phyloP scores from a whole-genome alignment of 2,113 vertebrate species.

The Tychaedon coryphoeus region DNA sequence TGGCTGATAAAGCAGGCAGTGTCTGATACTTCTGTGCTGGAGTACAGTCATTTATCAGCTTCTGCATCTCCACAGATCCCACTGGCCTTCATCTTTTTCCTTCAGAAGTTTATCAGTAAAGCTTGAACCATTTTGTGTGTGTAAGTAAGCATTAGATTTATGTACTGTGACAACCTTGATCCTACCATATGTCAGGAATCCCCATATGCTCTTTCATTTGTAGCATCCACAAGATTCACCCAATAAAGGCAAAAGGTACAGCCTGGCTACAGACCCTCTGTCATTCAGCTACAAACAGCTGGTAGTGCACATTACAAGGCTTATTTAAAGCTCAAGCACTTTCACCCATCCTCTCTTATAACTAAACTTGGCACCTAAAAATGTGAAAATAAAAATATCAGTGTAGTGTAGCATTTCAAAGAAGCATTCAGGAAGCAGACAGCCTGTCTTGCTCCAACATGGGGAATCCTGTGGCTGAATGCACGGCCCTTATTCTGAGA shows the following conservation, averaged over 20 bases:
- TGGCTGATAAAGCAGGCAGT: not conserved
- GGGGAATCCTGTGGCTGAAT: not conserved
- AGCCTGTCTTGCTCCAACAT: not conserved
- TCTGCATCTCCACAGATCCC: not conserved
- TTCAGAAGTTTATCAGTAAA: not conserved
- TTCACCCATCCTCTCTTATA: slow-evolving; percentile 13
- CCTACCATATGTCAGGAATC: not conserved
- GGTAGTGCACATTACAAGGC: not conserved
- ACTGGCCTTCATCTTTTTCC: not conserved
- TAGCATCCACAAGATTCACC: not conserved
- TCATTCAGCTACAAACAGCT: slow-evolving; percentile 47
- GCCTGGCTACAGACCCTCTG: not conserved
- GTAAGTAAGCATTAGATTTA: not conserved
- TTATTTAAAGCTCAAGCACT: slow-evolving; percentile 52
- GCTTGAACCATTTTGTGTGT: not conserved
- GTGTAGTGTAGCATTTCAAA: slow-evolving; percentile 62
- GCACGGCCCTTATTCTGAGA: not conserved
- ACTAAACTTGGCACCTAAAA: slow-evolving; percentile 16
- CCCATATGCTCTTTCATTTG: not conserved
- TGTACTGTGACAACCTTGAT: not conserved
- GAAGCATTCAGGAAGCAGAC: slow-evolving; percentile 51
- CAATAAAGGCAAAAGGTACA: not conserved
- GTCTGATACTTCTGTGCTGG: not conserved
- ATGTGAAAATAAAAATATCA: slow-evolving; percentile 50
- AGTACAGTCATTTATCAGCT: not conserved